Evolutionary conservation across 2,888 invertebrate genomes (phyloP).

Genomic region (Helobdella robusta): DNA sequence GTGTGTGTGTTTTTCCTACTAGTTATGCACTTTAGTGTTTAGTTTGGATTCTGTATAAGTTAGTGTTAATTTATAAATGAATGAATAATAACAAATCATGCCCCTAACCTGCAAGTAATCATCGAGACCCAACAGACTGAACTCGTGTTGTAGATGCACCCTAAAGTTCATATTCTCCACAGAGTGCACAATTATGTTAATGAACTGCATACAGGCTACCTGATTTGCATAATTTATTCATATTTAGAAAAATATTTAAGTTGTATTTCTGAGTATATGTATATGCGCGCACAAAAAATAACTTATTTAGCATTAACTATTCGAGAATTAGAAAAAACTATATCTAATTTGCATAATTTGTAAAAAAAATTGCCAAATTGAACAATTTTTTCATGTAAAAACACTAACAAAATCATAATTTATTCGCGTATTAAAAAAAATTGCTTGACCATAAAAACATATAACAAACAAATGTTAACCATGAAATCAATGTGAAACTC

Average conservation of each 20-base stretch:
- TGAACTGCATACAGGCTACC: slow-evolving; percentile 98
- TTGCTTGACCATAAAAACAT: background rate
- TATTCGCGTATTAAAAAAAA: background rate
- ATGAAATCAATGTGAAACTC: slow-evolving; percentile 32
- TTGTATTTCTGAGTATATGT: too few species aligned
- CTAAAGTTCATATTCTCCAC: slow-evolving; percentile 98
- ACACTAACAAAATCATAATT: background rate
- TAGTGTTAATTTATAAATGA: background rate
- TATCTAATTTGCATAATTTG: background rate
- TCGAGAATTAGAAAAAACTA: background rate
- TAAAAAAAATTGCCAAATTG: background rate
- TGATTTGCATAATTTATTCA: slow-evolving; percentile 45
- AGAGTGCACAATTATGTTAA: slow-evolving; percentile 96
- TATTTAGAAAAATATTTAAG: background rate
- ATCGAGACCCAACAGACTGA: slow-evolving; percentile 86
- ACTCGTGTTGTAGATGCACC: slow-evolving; percentile 95
- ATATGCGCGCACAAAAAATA: too few species aligned
- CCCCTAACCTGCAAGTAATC: slow-evolving; percentile 68
- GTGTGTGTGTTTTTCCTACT: too few species aligned
- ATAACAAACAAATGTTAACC: slow-evolving; percentile 10
- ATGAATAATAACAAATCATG: background rate
- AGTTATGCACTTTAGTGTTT: too few species aligned
- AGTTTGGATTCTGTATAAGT: background rate
- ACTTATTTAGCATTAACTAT: background rate
- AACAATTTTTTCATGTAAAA: background rate